Evolutionary conservation across 2,888 invertebrate species (phyloP).

Genomic region (Ferrisia virgata): DNA sequence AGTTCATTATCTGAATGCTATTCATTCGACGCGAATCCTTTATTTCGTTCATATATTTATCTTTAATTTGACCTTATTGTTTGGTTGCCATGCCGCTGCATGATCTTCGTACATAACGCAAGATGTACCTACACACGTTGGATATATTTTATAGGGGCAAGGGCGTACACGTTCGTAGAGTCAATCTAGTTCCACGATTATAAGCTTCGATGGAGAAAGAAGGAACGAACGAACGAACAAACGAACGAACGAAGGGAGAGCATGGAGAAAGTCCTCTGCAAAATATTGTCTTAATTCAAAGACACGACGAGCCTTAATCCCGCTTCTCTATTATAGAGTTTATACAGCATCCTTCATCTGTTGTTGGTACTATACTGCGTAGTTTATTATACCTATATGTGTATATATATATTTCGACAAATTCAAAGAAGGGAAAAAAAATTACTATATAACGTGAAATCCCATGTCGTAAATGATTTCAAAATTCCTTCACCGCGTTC

Average conservation of each 20-base stretch:
- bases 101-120: not conserved
- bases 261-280: too few species aligned
- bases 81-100: not conserved
- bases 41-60: not conserved
- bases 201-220: too few species aligned
- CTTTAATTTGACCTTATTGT: constrained; percentile 22
- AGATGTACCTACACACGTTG: too few species aligned
- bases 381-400: too few species aligned
- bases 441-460: not conserved
- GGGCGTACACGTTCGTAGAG: not conserved
- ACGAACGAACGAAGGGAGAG: too few species aligned
- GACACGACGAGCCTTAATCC: not conserved
- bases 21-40: constrained; percentile 1
- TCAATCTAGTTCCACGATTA: not conserved
- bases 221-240: too few species aligned
- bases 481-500: not conserved
- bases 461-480: not conserved
- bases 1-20: not conserved
- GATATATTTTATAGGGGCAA: too few species aligned
- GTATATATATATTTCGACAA: not conserved
- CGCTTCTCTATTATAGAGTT: not conserved
- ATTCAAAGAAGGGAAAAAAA: not conserved
- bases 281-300: not conserved
- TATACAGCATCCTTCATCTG: not conserved
- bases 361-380: too few species aligned